Evolutionary conservation across 2,888 invertebrate species (phyloP).

Genomic region (Pyralis farinalis): DNA sequence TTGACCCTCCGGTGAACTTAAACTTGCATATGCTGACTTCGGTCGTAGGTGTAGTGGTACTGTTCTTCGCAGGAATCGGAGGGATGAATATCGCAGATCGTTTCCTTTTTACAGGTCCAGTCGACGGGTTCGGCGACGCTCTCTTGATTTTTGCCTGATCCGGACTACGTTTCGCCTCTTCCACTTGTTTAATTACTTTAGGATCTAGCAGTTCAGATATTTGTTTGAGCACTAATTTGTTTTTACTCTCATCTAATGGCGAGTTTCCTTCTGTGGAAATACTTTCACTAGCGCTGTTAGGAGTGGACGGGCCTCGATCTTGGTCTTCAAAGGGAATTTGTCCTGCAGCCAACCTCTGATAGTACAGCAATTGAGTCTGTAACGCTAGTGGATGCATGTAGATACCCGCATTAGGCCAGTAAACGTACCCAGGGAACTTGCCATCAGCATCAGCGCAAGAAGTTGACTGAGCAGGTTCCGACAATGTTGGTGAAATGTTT

Average conservation of each 20-base stretch:
- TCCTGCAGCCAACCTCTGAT: slow-evolving; percentile 85
- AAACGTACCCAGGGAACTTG: slow-evolving; percentile 80
- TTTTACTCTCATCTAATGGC: slow-evolving; percentile 64
- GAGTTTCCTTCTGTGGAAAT: slow-evolving; percentile 42
- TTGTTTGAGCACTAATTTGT: slow-evolving; percentile 68
- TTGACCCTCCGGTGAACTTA: slow-evolving; percentile 95
- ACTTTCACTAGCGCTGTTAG: slow-evolving; percentile 50
- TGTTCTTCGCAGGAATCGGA: slow-evolving; percentile 87
- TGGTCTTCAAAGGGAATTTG: slow-evolving; percentile 63
- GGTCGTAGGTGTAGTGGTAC: slow-evolving; percentile 87
- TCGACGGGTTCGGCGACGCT: slow-evolving; percentile 55
- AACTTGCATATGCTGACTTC: slow-evolving; percentile 96
- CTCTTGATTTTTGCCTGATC: slow-evolving; percentile 68
- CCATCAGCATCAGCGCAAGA: slow-evolving; percentile 52
- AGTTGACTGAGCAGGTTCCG: slow-evolving; percentile 62
- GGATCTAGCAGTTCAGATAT: slow-evolving; percentile 71
- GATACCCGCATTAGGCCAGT: slow-evolving; percentile 86
- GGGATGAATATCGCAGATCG: slow-evolving; percentile 92
- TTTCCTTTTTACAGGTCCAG: slow-evolving; percentile 84
- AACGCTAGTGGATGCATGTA: slow-evolving; percentile 88
- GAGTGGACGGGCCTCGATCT: slow-evolving; percentile 48
- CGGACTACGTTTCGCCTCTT: slow-evolving; percentile 48
- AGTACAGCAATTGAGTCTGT: slow-evolving; percentile 87
- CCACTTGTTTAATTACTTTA: slow-evolving; percentile 61
- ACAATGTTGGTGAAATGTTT: slow-evolving; percentile 54